Evolutionary conservation across 2,797 vertebrate genomes (phyloP), one percentile per base, ranked within the genome.

Genomic region (Lophius americanus): DNA sequence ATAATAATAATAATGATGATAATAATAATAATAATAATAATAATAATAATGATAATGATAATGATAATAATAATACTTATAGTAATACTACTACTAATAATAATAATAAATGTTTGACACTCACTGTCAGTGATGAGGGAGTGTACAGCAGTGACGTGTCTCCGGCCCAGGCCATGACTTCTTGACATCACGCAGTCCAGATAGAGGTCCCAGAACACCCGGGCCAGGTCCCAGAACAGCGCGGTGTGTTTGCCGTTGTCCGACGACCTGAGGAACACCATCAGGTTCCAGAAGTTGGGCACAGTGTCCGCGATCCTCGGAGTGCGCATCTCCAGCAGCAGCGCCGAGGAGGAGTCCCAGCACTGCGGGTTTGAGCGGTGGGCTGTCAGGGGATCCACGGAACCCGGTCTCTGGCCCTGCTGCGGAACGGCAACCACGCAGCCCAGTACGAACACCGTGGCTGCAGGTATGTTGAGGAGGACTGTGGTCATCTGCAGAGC

Each of bases 181-280:
- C 93, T 92, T 81, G 97, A 96, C 73, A 97, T 78, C 12, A 98
- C 93, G 4, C 97, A 99, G 81, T 98, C 96, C 85, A 96, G 90
- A 33, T 98, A 98, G 38, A 96, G 94, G 86, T 97, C 95, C 97
- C 96, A 98, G 91, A 99, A 98, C 78, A 98, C 94, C 69, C 95
- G 95, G 49, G 96, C 96, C 88, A 99, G 92, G 86, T 98, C 95
- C 97, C 97, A 98, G 91, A 96, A 99, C 54, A 98, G 89, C 67
- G 94, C 93, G 36, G 90, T 89, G 42, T 98, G 96, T 75, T 95
- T 96, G 83, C 92, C 82, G 85, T 98, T 95, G 66, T 94, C 95
- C 9, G 97, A 99, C 9, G 95, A 91, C 83, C 95, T 95, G 46
- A 98, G 91, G 80, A 93, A 93, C 78, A 95, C 89, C 97, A 98